Percentiles rank a stretch among this genome's conserved stretches.
Conservation (phyloP, 2,888 invertebrate genomes). For the Blastobasis lacticolella region DNA sequence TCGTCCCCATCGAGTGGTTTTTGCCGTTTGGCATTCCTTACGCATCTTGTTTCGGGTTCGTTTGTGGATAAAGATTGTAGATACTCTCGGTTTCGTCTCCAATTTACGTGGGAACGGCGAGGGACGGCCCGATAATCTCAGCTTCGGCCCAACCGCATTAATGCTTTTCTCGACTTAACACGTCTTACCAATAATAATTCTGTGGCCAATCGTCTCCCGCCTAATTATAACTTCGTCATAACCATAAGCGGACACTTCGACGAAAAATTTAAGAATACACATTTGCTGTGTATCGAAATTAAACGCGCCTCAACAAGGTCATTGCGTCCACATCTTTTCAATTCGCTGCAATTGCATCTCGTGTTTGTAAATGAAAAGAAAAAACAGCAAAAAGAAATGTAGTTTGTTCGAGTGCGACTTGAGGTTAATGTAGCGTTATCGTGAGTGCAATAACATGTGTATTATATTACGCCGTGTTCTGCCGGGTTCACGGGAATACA, state of each 20-base stretch:
- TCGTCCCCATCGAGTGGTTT: slow-evolving; percentile 67
- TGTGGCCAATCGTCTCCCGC: too few species aligned
- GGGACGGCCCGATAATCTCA: neutral
- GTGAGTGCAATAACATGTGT: slow-evolving; percentile 21
- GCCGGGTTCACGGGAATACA: too few species aligned
- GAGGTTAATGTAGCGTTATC: slow-evolving; percentile 39
- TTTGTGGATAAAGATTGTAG: slow-evolving; percentile 29
- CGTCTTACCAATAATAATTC: too few species aligned
- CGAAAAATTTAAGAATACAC: too few species aligned
- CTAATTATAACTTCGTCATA: too few species aligned
- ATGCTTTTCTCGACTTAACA: too few species aligned
- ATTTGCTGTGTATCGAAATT: too few species aligned
- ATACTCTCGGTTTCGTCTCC: slow-evolving; percentile 22
- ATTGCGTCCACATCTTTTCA: slow-evolving; percentile 4
- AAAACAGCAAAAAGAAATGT: slow-evolving; percentile 14
- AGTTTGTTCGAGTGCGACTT: neutral
- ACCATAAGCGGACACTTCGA: too few species aligned
- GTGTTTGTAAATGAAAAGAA: too few species aligned
- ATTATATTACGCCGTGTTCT: too few species aligned
- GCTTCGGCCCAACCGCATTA: too few species aligned
- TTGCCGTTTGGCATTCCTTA: slow-evolving; percentile 65
- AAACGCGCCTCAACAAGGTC: neutral
- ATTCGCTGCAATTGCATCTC: too few species aligned
- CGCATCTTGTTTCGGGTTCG: slow-evolving; percentile 59
- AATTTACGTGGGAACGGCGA: slow-evolving; percentile 18